phyloP scores from a whole-genome alignment of 2,113 vertebrate genomes.

The Rhipidura dahli region DNA sequence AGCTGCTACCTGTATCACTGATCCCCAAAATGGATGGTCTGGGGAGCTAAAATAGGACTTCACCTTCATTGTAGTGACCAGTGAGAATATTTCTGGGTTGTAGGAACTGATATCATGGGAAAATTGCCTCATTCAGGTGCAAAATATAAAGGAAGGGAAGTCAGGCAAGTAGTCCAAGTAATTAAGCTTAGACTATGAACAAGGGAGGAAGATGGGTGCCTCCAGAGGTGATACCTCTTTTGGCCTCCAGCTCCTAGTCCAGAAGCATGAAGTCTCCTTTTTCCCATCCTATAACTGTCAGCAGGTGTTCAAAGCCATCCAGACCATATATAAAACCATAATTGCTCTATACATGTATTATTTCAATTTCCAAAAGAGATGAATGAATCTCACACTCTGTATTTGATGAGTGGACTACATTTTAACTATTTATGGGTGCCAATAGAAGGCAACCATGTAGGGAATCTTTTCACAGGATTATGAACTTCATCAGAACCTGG shows the following conservation, averaged over 20 bases:
- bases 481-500: not conserved
- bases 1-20: not conserved
- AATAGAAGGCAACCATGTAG: not conserved
- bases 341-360: not conserved
- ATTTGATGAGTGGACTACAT: accelerated
- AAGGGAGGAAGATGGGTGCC: not conserved
- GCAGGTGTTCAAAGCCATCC: not conserved
- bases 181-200: not conserved
- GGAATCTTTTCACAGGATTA: not conserved
- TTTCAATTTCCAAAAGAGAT: not conserved
- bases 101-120: not conserved
- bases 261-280: not conserved
- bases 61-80: not conserved
- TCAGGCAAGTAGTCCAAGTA: not conserved
- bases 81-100: not conserved
- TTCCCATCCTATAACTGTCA: not conserved
- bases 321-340: not conserved
- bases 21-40: not conserved
- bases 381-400: not conserved
- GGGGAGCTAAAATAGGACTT: not conserved
- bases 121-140: not conserved
- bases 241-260: not conserved
- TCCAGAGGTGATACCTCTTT: not conserved
- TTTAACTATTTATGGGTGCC: not conserved
- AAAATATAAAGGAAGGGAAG: not conserved